Percentiles rank a stretch among this genome's conserved stretches.
phyloP scores from a whole-genome alignment of 1,140 invertebrate species.

The Popillia japonica region DNA sequence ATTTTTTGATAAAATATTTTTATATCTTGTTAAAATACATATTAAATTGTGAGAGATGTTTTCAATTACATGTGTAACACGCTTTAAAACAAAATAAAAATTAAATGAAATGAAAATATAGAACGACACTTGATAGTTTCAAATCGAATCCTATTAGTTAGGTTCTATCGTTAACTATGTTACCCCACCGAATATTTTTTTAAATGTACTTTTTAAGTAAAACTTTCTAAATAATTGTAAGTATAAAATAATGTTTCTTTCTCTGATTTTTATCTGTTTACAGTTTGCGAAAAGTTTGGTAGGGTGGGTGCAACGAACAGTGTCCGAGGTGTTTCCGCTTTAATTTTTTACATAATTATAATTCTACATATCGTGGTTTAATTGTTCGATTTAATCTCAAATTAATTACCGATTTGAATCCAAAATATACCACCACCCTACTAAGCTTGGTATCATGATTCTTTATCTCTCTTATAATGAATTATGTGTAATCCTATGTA shows the following conservation, averaged over 20 bases:
- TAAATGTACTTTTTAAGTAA: background rate
- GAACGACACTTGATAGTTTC: constrained; percentile 14
- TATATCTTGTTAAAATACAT: constrained; percentile 37
- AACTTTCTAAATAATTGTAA: background rate
- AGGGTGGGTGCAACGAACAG: constrained; percentile 55
- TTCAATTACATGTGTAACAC: constrained; percentile 6
- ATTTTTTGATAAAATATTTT: background rate
- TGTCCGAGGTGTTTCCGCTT: background rate
- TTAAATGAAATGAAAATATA: background rate
- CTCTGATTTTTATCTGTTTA: constrained; percentile 6
- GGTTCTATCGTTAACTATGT: constrained; percentile 4
- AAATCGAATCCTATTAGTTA: constrained; percentile 8
- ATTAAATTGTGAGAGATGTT: constrained; percentile 20
- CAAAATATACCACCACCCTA: constrained; percentile 50
- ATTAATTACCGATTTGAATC: background rate
- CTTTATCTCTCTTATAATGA: constrained; percentile 14
- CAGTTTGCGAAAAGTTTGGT: constrained; percentile 56
- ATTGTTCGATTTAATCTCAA: background rate
- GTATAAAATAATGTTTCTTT: constrained; percentile 25
- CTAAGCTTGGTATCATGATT: constrained; percentile 41
- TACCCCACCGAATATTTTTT: constrained; percentile 15
- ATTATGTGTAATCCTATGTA: constrained; percentile 22
- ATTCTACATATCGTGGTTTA: background rate
- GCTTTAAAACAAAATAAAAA: constrained; percentile 16
- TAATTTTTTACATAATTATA: constrained; percentile 3